Evolutionary conservation across 2,888 invertebrate genomes (phyloP).

Genomic region (Catocala nupta): DNA sequence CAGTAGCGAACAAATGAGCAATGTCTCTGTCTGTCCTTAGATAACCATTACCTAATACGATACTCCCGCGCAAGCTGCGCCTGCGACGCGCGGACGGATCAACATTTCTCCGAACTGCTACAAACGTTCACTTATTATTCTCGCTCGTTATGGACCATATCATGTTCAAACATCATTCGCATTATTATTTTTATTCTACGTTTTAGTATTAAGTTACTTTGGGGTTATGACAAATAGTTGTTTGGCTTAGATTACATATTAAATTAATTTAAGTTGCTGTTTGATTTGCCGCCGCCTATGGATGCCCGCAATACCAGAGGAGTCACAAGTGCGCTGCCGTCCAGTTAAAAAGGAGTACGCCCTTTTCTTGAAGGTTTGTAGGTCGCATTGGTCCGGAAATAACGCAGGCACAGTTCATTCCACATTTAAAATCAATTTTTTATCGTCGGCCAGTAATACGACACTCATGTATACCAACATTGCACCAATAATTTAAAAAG

Average conservation of each 20-base stretch:
- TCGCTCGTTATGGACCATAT: conserved; percentile 49
- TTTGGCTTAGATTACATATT: background rate
- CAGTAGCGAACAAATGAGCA: conserved; percentile 4
- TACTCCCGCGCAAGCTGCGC: conserved; percentile 32
- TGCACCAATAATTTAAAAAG: too few relatives aligned
- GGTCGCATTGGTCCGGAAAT: too few relatives aligned
- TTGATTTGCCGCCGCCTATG: too few relatives aligned
- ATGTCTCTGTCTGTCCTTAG: background rate
- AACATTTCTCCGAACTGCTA: conserved; percentile 50
- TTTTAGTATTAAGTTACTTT: conserved; percentile 23
- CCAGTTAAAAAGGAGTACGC: too few relatives aligned
- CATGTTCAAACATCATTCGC: conserved; percentile 55
- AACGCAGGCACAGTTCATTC: too few relatives aligned
- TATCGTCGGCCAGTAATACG: too few relatives aligned
- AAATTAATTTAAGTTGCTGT: too few relatives aligned
- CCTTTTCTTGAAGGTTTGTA: too few relatives aligned
- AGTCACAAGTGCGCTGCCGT: too few relatives aligned
- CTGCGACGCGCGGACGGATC: conserved; percentile 9
- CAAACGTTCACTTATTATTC: conserved; percentile 26
- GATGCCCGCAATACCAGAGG: too few relatives aligned
- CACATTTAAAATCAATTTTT: too few relatives aligned
- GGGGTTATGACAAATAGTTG: conserved; percentile 1
- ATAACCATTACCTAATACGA: conserved; percentile 26
- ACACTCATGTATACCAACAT: too few relatives aligned
- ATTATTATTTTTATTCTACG: conserved; percentile 45